These are phyloP conservation scores for Limnephilus rhombicus DNA, from an alignment of 2,888 invertebrate genomes.

Conservation along the genomic window DNA sequence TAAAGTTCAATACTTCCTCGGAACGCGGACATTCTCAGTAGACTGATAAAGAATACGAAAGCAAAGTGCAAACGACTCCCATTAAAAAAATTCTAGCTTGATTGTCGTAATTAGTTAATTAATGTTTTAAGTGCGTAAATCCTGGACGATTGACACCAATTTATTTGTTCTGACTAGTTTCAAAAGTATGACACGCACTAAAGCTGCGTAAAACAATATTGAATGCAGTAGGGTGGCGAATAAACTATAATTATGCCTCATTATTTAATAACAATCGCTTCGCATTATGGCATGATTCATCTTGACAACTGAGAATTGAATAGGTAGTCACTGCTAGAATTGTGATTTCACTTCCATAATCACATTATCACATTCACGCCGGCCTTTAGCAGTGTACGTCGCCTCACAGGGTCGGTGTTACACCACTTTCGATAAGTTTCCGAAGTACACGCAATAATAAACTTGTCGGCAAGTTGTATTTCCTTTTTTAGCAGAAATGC, in stretches of 20 bases:
- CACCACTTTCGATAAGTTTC: conserved; percentile 27
- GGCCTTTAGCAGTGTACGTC: conserved; percentile 3
- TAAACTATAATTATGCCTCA: background rate
- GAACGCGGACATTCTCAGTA: background rate
- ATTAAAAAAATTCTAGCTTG: background rate
- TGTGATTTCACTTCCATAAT: conserved; percentile 34
- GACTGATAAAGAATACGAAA: background rate
- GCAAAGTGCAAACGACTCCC: background rate
- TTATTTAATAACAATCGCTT: background rate
- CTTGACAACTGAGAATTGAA: background rate
- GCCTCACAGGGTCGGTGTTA: conserved; percentile 6
- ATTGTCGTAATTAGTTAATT: background rate
- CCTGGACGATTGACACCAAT: background rate
- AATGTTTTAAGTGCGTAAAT: background rate
- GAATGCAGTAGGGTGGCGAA: background rate
- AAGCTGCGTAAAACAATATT: background rate
- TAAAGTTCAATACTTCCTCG: background rate
- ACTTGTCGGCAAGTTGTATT: conserved; percentile 53
- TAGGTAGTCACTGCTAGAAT: background rate
- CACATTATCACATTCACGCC: background rate
- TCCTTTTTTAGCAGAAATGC: conserved; percentile 63
- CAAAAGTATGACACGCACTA: background rate
- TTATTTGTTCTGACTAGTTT: background rate
- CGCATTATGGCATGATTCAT: conserved; percentile 18
- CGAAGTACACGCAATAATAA: conserved; percentile 36